Percentiles rank a stretch among this genome's conserved stretches.
Conservation (phyloP, 2,888 invertebrate species). For the Hylaea fasciaria region DNA sequence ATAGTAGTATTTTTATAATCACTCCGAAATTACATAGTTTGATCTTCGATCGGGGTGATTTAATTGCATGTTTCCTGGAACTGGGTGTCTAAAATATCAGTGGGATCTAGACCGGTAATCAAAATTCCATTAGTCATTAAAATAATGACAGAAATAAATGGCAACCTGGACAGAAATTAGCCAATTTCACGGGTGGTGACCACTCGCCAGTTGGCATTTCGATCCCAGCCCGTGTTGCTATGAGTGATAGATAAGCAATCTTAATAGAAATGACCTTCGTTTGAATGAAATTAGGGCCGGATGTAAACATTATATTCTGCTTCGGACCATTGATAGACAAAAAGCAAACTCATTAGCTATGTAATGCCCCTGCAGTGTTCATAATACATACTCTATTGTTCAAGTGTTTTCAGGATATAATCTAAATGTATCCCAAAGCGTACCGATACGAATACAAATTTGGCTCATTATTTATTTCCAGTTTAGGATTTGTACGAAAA, state of each 20-base stretch:
- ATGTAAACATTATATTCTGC: constrained; percentile 19
- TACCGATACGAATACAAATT: too few species aligned
- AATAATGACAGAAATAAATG: constrained; percentile 7
- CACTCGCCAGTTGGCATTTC: constrained; percentile 6
- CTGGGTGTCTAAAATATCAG: constrained; percentile 1
- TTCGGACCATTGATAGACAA: constrained; percentile 13
- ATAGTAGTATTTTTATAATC: too few species aligned
- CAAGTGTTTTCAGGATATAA: too few species aligned
- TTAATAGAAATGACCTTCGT: constrained; percentile 23
- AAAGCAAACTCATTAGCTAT: constrained; percentile 9
- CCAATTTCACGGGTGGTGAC: constrained; percentile 25
- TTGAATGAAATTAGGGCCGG: constrained; percentile 12
- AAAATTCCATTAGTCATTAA: constrained; percentile 27
- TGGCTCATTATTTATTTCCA: too few species aligned
- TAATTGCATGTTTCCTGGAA: not conserved
- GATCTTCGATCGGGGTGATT: too few species aligned
- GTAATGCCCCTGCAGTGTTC: not conserved
- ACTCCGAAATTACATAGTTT: too few species aligned
- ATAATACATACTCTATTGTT: not conserved
- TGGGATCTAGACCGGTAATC: constrained; percentile 17
- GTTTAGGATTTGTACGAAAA: too few species aligned
- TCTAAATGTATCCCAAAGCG: too few species aligned
- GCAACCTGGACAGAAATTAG: constrained; percentile 5
- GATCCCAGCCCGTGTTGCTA: constrained; percentile 4
- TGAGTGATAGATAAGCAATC: constrained; percentile 17